Conservation (phyloP, 1,140 invertebrate species). For the Sesamia nonagrioides region DNA sequence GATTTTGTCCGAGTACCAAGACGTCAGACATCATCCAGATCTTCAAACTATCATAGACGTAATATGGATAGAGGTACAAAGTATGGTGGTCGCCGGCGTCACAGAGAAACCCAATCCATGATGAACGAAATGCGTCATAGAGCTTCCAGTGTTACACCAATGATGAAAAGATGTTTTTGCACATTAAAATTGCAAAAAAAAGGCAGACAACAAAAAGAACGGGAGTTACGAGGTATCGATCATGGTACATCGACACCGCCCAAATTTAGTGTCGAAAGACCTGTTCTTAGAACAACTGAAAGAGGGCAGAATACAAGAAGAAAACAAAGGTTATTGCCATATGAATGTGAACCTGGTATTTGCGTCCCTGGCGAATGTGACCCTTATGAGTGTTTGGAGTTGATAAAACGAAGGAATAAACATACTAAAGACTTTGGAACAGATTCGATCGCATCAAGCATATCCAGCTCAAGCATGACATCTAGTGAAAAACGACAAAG, state of each 20-base stretch:
- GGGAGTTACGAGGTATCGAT: not conserved
- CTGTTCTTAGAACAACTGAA: conserved; percentile 47
- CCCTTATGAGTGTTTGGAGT: conserved; percentile 61
- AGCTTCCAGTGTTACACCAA: conserved; percentile 22
- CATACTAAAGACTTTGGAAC: conserved; percentile 18
- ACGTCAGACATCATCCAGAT: not conserved
- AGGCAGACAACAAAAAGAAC: conserved; percentile 48
- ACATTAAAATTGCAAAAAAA: conserved; percentile 65
- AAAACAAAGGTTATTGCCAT: conserved; percentile 42
- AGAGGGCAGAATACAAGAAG: conserved; percentile 36
- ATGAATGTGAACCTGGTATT: conserved; percentile 63
- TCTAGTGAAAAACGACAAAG: not conserved
- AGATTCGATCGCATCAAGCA: not conserved
- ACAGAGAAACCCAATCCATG: conserved; percentile 20
- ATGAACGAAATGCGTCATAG: conserved; percentile 20
- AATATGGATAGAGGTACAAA: not conserved
- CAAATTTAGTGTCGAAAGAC: conserved; percentile 33
- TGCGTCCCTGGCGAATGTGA: conserved; percentile 60
- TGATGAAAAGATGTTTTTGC: conserved; percentile 66
- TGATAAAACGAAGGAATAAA: conserved; percentile 54
- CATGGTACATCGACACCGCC: conserved; percentile 5
- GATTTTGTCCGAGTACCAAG: not conserved
- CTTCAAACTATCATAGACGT: not conserved
- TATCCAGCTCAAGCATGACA: not conserved
- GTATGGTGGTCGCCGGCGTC: not conserved